Evolutionary conservation across 2,113 vertebrate species (phyloP).

Genomic region (Myrmecobius fasciatus): DNA sequence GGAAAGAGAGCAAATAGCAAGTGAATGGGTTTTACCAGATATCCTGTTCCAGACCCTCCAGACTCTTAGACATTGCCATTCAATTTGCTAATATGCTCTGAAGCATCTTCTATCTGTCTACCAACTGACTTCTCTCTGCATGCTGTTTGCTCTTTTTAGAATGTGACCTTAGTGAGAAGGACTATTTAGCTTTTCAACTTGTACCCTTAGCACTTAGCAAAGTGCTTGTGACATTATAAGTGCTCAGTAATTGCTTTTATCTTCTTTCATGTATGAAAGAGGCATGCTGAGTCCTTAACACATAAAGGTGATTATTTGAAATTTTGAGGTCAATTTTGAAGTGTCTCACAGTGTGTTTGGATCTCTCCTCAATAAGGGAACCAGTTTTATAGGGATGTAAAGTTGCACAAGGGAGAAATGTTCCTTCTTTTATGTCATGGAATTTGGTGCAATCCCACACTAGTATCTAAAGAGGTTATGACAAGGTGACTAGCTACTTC

Average conservation of each 20-base stretch:
- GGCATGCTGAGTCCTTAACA: not conserved
- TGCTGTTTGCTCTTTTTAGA: not conserved
- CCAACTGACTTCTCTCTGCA: not conserved
- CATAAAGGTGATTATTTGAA: not conserved
- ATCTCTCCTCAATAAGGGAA: not conserved
- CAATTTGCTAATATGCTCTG: too few species aligned
- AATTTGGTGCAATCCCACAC: not conserved
- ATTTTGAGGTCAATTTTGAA: conserved; percentile 10
- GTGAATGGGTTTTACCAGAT: not conserved
- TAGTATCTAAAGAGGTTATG: not conserved
- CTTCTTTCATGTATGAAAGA: not conserved
- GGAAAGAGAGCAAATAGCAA: not conserved
- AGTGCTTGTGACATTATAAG: not conserved
- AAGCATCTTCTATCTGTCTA: too few species aligned
- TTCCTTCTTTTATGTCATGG: not conserved
- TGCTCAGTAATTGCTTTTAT: not conserved
- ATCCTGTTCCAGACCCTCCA: not conserved
- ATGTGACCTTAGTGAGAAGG: not conserved
- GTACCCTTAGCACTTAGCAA: too few species aligned
- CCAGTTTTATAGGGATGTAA: not conserved
- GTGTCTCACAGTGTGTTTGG: not conserved
- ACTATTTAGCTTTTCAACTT: not conserved
- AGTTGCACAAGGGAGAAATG: not conserved
- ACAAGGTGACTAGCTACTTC: not conserved
- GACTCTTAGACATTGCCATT: too few species aligned